Base-by-base conservation (phyloP, 2,888 invertebrate species). In the Unio pictorum region DNA sequence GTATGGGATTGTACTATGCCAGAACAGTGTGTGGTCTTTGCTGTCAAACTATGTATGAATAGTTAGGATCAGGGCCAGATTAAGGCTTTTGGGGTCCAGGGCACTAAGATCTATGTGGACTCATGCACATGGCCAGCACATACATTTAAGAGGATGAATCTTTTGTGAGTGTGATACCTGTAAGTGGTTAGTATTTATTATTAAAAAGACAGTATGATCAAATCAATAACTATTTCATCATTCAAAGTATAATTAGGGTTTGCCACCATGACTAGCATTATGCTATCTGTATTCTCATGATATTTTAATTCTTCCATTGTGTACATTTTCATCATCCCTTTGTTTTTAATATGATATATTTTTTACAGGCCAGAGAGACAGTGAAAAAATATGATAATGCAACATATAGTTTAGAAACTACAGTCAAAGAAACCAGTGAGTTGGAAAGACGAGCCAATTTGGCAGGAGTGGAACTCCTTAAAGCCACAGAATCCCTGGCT, bases 381-480 rank as follows among this genome's bases (percentile, higher is more conserved):
- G 80, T 86, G 45, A 71, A 76, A 28, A 79, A 82, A 18, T 86
- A 84, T 71, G 84, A 86, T 69, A 81, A 80, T 65, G 87, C 86
- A n/a, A 71, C 80, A 34, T 62, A 69, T 28, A 79, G 78, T n/a
- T 72, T 85, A 15, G 78, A 82, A 61, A 78, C 72, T 56, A 84
- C 85, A 0, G 72, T 82, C 5, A 80, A 81, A 63, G 88, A 88
- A 64, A 82, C 85, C 0, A 79, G 81, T 45, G 87, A 87, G 73
- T 75, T 89, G 64, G 87, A 88, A 69, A 80, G 81, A 60, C 73
- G 88, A 58, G 86, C 88, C 6, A 84, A 85, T 65, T 75, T 85
- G 57, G 84, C 86, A 4, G 87, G 86, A 3, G 73, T 84, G 8
- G 81, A 86, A 73, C 79, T 88, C 17, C 79, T 88, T 20, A 84